These are phyloP conservation scores for Bolborhynchus lineola DNA, from an alignment of 2,113 vertebrate species.

Conservation along the genomic window DNA sequence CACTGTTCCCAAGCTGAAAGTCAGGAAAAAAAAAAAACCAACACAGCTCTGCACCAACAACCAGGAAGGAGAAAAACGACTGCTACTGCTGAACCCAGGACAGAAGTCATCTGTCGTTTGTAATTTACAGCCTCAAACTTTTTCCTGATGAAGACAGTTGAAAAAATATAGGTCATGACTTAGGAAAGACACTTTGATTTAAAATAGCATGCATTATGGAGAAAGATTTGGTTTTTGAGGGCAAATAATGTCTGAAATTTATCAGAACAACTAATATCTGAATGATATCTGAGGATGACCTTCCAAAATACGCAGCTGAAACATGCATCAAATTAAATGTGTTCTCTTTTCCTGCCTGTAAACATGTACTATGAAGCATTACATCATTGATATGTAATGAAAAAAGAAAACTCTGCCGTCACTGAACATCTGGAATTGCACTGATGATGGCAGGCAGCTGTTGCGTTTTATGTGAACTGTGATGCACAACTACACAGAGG, in stretches of 20 bases:
- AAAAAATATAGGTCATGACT: not conserved
- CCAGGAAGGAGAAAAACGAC: too few species aligned
- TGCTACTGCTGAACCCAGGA: too few species aligned
- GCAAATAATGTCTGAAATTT: not conserved
- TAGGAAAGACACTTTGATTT: not conserved
- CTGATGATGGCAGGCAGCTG: not conserved
- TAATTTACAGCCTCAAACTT: not conserved
- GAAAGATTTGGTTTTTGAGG: not conserved
- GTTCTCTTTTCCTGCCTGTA: not conserved
- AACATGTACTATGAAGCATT: not conserved
- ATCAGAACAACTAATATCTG: not conserved
- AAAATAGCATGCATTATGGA: not conserved
- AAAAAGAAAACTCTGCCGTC: not conserved
- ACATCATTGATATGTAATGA: slow-evolving; percentile 6
- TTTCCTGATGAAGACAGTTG: not conserved
- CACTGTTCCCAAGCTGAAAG: too few species aligned
- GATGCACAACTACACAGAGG: not conserved
- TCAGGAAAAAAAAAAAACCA: too few species aligned
- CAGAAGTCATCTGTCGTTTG: not conserved
- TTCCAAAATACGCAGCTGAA: slow-evolving; percentile 7
- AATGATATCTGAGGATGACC: not conserved
- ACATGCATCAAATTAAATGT: not conserved
- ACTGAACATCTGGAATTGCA: slow-evolving; percentile 3
- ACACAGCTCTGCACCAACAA: too few species aligned
- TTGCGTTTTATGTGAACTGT: not conserved